A percentile compares a stretch with the other conserved stretches of the same genome.
Evolutionary conservation across 2,797 vertebrate genomes (phyloP).

Genomic region (Coilia nasus): DNA sequence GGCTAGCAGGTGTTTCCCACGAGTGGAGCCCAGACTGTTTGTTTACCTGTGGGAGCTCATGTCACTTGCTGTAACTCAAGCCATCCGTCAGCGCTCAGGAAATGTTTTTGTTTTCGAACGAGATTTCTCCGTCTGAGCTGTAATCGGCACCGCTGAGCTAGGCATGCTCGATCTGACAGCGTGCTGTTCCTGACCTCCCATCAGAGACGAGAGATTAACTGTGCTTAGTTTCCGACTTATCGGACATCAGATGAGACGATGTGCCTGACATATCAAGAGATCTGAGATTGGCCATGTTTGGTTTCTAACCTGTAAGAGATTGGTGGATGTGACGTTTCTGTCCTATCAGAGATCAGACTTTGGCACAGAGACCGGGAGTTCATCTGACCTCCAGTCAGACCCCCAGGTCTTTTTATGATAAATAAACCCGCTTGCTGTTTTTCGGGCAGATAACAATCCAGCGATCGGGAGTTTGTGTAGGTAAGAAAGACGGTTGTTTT

Average conservation of each 20-base stretch:
- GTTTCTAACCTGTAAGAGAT: neutral
- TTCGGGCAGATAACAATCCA: neutral
- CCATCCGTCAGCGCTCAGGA: neutral
- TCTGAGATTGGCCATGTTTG: too few relatives aligned
- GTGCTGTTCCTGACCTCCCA: neutral
- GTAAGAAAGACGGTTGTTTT: conserved; percentile 3
- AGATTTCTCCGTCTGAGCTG: neutral
- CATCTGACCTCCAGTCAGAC: neutral
- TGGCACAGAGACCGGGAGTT: neutral
- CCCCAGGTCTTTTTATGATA: neutral
- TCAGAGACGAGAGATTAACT: too few relatives aligned
- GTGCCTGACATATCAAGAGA: too few relatives aligned
- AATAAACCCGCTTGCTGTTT: neutral
- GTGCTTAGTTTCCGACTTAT: too few relatives aligned
- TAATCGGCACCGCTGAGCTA: neutral
- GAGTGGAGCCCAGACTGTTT: neutral
- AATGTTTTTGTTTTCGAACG: neutral
- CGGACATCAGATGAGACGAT: too few relatives aligned
- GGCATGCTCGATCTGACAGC: neutral
- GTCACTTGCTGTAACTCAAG: neutral
- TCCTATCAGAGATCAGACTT: neutral
- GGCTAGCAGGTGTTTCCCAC: too few relatives aligned
- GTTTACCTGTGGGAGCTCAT: neutral
- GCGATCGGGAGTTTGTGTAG: conserved; percentile 1
- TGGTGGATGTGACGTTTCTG: neutral